Conservation (phyloP, 2,113 vertebrate genomes). For the Columbina picui region DNA sequence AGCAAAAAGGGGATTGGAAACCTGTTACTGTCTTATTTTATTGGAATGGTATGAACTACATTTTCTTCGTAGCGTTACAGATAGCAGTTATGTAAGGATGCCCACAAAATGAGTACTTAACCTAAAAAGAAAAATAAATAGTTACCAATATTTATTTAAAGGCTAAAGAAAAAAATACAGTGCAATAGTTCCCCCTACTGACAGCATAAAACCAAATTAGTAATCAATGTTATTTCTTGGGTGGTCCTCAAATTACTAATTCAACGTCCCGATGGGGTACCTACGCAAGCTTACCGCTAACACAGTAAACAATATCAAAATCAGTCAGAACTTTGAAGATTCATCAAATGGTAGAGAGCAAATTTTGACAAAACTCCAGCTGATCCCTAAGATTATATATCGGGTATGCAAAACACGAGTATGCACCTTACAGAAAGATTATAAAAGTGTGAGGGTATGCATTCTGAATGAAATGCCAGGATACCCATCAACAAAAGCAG, state of each 20-base stretch:
- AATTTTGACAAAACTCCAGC: background rate
- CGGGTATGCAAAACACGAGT: background rate
- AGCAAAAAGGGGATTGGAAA: background rate
- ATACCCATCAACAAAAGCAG: background rate
- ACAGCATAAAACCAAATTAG: background rate
- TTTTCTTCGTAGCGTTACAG: background rate
- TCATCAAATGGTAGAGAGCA: background rate
- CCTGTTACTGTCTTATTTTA: background rate
- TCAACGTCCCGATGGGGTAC: background rate
- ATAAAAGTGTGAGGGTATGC: background rate
- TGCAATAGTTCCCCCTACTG: slow-evolving; percentile 69
- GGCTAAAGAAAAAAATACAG: background rate
- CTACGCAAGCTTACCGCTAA: background rate
- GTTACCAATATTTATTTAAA: background rate
- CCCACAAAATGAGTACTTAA: background rate
- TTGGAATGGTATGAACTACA: background rate
- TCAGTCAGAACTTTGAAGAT: background rate
- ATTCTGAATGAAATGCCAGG: background rate
- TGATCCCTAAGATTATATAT: background rate
- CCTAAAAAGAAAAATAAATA: background rate
- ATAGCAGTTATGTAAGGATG: background rate
- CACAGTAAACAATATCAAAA: background rate
- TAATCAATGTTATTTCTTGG: background rate
- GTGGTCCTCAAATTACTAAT: background rate
- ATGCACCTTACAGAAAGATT: background rate